Evolutionary conservation across 2,113 vertebrate genomes (phyloP).

Genomic region (Brachypteracias leptosomus): DNA sequence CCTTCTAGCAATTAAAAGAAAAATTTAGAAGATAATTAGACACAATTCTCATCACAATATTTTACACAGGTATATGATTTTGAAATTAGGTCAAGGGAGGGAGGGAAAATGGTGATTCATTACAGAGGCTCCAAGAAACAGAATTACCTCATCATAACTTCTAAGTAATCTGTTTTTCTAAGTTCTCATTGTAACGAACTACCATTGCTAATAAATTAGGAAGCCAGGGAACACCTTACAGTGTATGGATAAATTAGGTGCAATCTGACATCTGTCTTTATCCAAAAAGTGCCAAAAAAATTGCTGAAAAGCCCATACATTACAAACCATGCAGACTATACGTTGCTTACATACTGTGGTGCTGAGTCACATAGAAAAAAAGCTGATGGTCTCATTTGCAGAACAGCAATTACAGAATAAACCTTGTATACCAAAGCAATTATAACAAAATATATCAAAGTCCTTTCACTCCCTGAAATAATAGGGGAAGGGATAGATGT

Average conservation of each 20-base stretch:
- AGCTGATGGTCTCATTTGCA: not conserved
- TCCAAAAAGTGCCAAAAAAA: constrained; percentile 21
- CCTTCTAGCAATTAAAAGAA: constrained; percentile 70
- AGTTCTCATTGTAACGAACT: constrained; percentile 69
- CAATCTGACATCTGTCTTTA: constrained; percentile 62
- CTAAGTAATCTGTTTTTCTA: constrained; percentile 73
- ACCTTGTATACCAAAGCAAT: constrained; percentile 17
- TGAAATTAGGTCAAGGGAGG: constrained; percentile 80
- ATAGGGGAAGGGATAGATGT: constrained; percentile 44
- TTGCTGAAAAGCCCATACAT: not conserved
- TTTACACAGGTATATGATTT: constrained; percentile 75
- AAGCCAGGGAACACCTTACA: constrained; percentile 62
- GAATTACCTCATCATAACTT: constrained; percentile 76
- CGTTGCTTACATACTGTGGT: not conserved
- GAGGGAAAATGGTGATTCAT: constrained; percentile 69
- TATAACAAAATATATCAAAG: constrained; percentile 17
- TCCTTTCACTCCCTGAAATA: constrained; percentile 29
- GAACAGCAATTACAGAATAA: constrained; percentile 7
- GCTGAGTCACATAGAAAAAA: not conserved
- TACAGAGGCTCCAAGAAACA: constrained; percentile 56
- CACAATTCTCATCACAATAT: constrained; percentile 67
- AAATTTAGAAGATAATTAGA: constrained; percentile 75
- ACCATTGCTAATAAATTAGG: constrained; percentile 68
- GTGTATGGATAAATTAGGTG: constrained; percentile 57
- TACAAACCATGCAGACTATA: not conserved